phyloP scores from a whole-genome alignment of 2,113 vertebrate genomes.

The Petaurus breviceps region DNA sequence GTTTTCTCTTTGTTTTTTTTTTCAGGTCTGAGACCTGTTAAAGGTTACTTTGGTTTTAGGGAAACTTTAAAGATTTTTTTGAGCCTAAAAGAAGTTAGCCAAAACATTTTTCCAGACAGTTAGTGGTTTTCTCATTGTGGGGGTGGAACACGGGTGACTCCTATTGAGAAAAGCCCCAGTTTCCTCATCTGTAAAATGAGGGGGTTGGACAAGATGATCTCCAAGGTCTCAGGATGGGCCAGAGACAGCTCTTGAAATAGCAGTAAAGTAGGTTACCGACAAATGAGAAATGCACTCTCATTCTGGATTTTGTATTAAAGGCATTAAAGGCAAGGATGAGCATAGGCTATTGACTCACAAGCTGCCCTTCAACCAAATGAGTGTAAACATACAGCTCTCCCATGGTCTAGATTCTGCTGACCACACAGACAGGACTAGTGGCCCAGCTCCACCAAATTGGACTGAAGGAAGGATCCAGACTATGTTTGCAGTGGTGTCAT shows the following conservation, averaged over 20 bases:
- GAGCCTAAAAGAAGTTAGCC: background rate
- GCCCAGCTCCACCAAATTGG: background rate
- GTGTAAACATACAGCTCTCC: background rate
- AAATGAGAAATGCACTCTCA: background rate
- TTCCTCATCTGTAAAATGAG: background rate
- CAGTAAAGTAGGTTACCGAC: background rate
- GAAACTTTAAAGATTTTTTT: background rate
- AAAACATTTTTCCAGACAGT: background rate
- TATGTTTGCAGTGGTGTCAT: background rate
- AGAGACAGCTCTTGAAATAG: background rate
- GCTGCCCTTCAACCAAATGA: background rate
- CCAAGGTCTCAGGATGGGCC: background rate
- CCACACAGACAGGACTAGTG: background rate
- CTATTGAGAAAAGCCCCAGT: background rate
- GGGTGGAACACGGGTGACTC: background rate
- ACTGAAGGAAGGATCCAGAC: background rate
- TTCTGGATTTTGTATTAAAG: background rate
- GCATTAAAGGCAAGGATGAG: background rate
- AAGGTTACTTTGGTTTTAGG: background rate
- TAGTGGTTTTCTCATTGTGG: background rate
- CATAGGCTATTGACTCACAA: background rate
- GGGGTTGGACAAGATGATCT: background rate
- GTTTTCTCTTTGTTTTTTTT: too few species aligned
- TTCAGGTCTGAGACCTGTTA: background rate
- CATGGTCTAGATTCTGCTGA: background rate